Percentiles rank a stretch among this genome's conserved stretches.
These are phyloP conservation scores for Vulpes vulpes DNA, from an alignment of 2,113 vertebrate species.

Conservation along the genomic window DNA sequence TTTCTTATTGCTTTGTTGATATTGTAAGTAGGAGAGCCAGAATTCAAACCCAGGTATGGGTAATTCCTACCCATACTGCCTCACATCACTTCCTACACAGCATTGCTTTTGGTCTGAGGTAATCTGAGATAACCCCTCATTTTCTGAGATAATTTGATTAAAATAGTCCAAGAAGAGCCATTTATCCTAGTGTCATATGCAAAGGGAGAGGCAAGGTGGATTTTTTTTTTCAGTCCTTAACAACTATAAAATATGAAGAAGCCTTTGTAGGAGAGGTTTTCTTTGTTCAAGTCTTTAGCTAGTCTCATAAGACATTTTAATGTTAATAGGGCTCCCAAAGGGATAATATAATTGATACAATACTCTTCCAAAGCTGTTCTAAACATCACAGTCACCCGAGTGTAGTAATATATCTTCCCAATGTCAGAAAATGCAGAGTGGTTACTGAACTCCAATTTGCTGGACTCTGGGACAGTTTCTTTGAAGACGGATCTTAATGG, in stretches of 20 bases:
- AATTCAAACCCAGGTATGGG: not conserved
- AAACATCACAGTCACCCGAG: conserved; percentile 9
- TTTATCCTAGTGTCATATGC: conserved; percentile 42
- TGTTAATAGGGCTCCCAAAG: conserved; percentile 72
- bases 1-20: not conserved
- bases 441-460: not conserved
- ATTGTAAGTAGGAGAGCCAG: not conserved
- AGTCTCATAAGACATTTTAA: conserved; percentile 74
- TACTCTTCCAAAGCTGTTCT: conserved; percentile 68
- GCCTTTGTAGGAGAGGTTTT: conserved; percentile 60
- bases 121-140: conserved; percentile 29
- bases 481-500: conserved; percentile 65
- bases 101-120: not conserved
- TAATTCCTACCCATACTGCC: not conserved
- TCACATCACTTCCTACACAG: not conserved
- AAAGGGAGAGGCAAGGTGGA: conserved; percentile 49
- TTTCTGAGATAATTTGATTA: conserved; percentile 70
- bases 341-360: conserved; percentile 76
- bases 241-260: conserved; percentile 74
- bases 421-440: conserved; percentile 39
- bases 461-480: conserved; percentile 43
- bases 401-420: conserved; percentile 67
- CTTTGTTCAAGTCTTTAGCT: conserved; percentile 75
- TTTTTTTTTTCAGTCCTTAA: not conserved
- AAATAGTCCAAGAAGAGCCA: conserved; percentile 47